Percentiles rank a stretch among this genome's conserved stretches.
These are phyloP conservation scores for Apis laboriosa DNA, from an alignment of 1,140 invertebrate species.

Conservation along the genomic window DNA sequence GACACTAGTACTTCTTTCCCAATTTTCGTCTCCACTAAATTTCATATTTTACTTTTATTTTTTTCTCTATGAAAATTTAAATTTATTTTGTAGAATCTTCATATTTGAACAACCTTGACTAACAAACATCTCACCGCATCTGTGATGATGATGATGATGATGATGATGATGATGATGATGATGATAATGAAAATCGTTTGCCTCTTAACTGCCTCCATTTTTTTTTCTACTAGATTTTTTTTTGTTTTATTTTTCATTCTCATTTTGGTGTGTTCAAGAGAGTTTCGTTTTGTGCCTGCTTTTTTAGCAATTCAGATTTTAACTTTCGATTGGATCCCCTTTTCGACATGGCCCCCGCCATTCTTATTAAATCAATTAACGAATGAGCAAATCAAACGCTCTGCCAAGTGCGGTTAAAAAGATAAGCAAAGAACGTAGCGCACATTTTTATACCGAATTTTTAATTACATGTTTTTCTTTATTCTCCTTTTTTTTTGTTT, in stretches of 20 bases:
- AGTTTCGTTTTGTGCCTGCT: conserved; percentile 42
- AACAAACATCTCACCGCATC: conserved; percentile 39
- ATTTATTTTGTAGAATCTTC: not conserved
- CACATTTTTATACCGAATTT: not conserved
- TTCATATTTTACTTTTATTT: not conserved
- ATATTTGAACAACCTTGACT: conserved; percentile 24
- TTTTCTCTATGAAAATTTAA: conserved; percentile 13
- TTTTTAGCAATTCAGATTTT: conserved; percentile 10
- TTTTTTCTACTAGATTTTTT: not conserved
- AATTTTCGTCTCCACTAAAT: too few species aligned
- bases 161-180: conserved; percentile 16
- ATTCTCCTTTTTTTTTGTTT: not conserved
- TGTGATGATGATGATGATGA: conserved; percentile 6
- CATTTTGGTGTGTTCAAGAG: conserved; percentile 32
- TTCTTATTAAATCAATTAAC: conserved; percentile 13
- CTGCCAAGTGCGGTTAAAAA: not conserved
- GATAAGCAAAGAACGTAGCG: not conserved
- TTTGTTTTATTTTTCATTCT: not conserved
- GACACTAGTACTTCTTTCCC: not conserved
- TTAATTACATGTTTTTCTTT: not conserved
- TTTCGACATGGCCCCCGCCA: not conserved
- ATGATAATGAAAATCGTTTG: conserved; percentile 35
- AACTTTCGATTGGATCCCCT: not conserved
- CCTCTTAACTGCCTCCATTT: conserved; percentile 27
- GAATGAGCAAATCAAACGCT: not conserved